Evolutionary conservation across 2,888 invertebrate genomes (phyloP), one percentile per base, ranked within the genome.

Genomic region (Acronicta alni): DNA sequence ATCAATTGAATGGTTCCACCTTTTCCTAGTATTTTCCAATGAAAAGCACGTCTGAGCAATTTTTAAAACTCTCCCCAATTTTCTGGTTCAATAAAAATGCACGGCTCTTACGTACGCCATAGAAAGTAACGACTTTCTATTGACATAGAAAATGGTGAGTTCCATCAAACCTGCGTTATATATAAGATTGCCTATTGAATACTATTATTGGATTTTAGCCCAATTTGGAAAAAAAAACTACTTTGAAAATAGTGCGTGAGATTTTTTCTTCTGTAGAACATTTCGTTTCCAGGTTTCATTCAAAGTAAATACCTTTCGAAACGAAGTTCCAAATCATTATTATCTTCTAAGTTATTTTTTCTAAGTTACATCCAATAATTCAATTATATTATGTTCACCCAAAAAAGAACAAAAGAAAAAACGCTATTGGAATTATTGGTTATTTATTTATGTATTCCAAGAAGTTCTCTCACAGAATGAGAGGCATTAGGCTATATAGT

Each of bases 131-230:
- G 14, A 16, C 35, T 14, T 42, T 49, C 18, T 26, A 47, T 57
- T 23, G 37, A 44, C 20, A 43, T 16, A 42, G 55, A 49, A 56
- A 56, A 42, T 70, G 23, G 49, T 44, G 43, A 56, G 41, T 54
- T 57, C 42, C 15, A 14, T 49, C 47, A 39, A 43, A 57, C 41
- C 45, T 32, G 45, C 32, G 16, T 14, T 23, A 38, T 45, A 53
- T 51, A 10, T 23, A 41, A 35, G 38, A 56, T 56, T 60, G 49
- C 14, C 57, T 6, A 46, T 59, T 53, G 48, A 73, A 59, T 56
- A 52, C 17, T 30, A 18, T 41, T 30, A 63, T 62, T 68, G 41
- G 49, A 48, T 70, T 65, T 26, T 32, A 9, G 5, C 6, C 7
- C 44, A n/a, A 42, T 63, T 49, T 57, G 35, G 26, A 5, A 38